Evolutionary conservation across 2,888 invertebrate genomes (phyloP), one percentile per base, ranked within the genome.

Genomic region (Thera britannica): DNA sequence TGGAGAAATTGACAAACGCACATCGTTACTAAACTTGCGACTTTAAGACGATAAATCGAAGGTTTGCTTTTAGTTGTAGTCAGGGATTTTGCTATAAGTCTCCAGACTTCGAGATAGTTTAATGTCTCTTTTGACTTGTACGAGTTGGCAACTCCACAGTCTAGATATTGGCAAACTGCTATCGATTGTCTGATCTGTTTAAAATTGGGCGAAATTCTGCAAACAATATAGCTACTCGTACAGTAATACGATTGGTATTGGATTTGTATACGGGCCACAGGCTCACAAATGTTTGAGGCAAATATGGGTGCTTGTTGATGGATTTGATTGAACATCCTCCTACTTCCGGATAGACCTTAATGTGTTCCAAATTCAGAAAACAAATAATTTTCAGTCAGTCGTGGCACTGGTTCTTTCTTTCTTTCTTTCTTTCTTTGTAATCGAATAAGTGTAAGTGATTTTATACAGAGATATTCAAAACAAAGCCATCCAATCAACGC

Each of bases 1-100:
- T 71, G 67, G 63, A 72, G 70, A 72, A 73, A 71, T 75, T 73
- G 75, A 71, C 70, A 73, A 69, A 72, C 73, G 72, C 64, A 69
- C 69, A 71, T 72, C 71, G 67, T 74, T 65, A 70, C 70, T 68
- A 66, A 65, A 70, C 68, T 70, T 71, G 58, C 67, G 67, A 68
- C 61, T 68, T 68, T 65, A 58, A 51, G 57, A 3, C 61, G 57
- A 61, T 68, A 60, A 64, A 68, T 60, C 44, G 46, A 60, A 52
- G 60, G 67, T 55, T 49, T 55, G 49, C 41, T 56, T 67, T 62
- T 58, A 58, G 58, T 55, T 54, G 51, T 62, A 62, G 57, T 58
- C 34, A 58, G 57, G 11, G 63, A 63, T 58, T 11, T 57, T 51
- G 49, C 51, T 58, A 34, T 56, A 58, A 41, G 64, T 64, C 58